A percentile compares a stretch with the other conserved stretches of the same genome.
Evolutionary conservation across 2,113 vertebrate species (phyloP).

Genomic region (Gambusia affinis): DNA sequence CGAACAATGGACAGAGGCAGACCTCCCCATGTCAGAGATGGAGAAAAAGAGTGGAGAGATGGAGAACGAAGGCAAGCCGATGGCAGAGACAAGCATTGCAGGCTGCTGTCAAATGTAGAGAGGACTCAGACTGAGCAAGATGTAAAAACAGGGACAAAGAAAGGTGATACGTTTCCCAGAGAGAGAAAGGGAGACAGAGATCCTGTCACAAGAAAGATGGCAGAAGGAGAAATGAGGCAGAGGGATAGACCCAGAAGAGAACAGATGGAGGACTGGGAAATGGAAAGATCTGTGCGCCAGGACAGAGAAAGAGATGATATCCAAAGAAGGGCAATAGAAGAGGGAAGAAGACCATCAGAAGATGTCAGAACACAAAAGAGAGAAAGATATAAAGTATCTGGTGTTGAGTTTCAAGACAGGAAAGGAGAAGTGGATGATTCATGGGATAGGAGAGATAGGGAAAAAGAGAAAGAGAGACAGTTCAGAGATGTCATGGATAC

Average conservation of each 20-base stretch:
- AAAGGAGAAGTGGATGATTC: conserved; percentile 48
- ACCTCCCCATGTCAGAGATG: conserved; percentile 39
- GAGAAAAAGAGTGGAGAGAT: conserved; percentile 46
- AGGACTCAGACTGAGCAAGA: conserved; percentile 17
- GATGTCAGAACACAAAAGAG: conserved; percentile 42
- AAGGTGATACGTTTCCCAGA: conserved; percentile 76
- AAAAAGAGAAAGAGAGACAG: conserved; percentile 47
- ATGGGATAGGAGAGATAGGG: conserved; percentile 44
- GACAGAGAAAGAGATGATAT: conserved; percentile 39
- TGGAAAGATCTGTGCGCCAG: conserved; percentile 23
- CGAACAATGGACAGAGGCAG: conserved; percentile 41
- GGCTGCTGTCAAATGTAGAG: conserved; percentile 28
- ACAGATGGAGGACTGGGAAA: conserved; percentile 37
- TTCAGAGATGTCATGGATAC: conserved; percentile 19
- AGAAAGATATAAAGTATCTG: conserved; percentile 45
- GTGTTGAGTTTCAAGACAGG: conserved; percentile 44
- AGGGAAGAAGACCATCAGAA: conserved; percentile 36
- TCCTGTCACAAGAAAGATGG: conserved; percentile 4
- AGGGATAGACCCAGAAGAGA: conserved; percentile 27
- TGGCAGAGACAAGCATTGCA: conserved; percentile 46
- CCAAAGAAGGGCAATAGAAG: conserved; percentile 44
- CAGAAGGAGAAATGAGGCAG: conserved; percentile 10
- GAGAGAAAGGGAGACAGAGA: conserved; percentile 51
- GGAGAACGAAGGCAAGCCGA: conserved; percentile 45
- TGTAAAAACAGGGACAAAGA: conserved; percentile 35